Conservation (phyloP, 2,888 invertebrate species). For the Drosophila falleni region DNA sequence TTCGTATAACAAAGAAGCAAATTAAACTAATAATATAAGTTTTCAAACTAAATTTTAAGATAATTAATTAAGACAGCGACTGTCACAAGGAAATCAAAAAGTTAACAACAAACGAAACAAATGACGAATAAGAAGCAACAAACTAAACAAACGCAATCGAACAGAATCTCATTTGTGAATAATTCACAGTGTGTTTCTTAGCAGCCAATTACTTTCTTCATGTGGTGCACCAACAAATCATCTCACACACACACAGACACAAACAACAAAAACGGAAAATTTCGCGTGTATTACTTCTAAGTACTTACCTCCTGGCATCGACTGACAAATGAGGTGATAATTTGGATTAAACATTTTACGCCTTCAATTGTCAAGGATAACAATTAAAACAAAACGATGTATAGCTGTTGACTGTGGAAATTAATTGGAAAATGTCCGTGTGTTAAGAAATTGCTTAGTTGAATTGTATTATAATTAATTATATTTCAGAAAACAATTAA, state of each 20-base stretch:
- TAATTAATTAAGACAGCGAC: background rate
- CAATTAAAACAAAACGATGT: background rate
- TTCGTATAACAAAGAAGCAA: no score
- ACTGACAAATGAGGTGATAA: conserved; percentile 31
- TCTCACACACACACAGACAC: conserved; percentile 2
- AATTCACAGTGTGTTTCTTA: background rate
- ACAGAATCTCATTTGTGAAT: conserved; percentile 6
- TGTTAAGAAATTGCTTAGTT: background rate
- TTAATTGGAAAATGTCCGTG: conserved; percentile 13
- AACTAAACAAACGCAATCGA: background rate
- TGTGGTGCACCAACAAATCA: conserved; percentile 4
- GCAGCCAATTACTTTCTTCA: conserved; percentile 15
- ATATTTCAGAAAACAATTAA: background rate
- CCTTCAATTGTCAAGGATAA: conserved; percentile 9
- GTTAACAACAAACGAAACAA: background rate
- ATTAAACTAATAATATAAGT: no score
- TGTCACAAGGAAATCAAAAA: background rate
- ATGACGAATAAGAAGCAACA: background rate
- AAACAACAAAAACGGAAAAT: background rate
- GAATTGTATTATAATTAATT: background rate
- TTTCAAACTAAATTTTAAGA: no score
- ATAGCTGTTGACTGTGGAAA: background rate
- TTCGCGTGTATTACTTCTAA: conserved; percentile 24
- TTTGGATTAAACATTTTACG: conserved; percentile 8
- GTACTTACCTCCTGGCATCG: conserved; percentile 17